Percentiles rank a stretch among this genome's conserved stretches.
Conservation (phyloP, 2,888 invertebrate genomes). For the Colletes collaris region DNA sequence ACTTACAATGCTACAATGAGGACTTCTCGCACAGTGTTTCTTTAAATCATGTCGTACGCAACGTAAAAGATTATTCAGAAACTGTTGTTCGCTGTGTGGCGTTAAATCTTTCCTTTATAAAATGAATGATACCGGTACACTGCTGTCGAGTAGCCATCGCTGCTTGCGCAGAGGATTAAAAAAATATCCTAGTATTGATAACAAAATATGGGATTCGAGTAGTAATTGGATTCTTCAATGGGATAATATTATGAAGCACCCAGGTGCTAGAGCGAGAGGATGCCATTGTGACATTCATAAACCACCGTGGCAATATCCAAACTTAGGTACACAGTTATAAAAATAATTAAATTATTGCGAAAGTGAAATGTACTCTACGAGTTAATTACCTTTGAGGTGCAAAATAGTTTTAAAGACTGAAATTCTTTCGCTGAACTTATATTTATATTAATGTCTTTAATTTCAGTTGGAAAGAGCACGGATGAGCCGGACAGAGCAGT, state of each 20-base stretch:
- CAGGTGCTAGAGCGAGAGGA: conserved; percentile 82
- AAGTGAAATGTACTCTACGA: neutral
- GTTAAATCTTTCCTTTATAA: conserved; percentile 7
- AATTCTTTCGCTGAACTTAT: conserved; percentile 3
- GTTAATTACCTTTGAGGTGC: neutral
- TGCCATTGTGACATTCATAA: conserved; percentile 83
- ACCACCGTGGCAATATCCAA: conserved; percentile 80
- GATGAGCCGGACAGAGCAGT: conserved; percentile 83
- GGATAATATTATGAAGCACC: conserved; percentile 84
- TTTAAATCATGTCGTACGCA: neutral
- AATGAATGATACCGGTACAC: conserved; percentile 74
- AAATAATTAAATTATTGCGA: neutral
- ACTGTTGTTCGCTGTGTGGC: neutral
- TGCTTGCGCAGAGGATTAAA: conserved; percentile 79
- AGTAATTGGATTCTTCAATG: conserved; percentile 84
- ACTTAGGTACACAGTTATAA: conserved; percentile 75
- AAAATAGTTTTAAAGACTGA: neutral
- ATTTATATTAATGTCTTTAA: conserved; percentile 10
- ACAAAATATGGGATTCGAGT: conserved; percentile 83
- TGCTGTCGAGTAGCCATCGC: conserved; percentile 74
- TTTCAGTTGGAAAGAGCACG: conserved; percentile 79
- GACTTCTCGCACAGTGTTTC: neutral
- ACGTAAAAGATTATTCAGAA: neutral
- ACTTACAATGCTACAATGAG: neutral
- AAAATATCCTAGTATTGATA: conserved; percentile 81